Conservation (phyloP, 2,797 vertebrate genomes). For the Loris lydekkerianus region DNA sequence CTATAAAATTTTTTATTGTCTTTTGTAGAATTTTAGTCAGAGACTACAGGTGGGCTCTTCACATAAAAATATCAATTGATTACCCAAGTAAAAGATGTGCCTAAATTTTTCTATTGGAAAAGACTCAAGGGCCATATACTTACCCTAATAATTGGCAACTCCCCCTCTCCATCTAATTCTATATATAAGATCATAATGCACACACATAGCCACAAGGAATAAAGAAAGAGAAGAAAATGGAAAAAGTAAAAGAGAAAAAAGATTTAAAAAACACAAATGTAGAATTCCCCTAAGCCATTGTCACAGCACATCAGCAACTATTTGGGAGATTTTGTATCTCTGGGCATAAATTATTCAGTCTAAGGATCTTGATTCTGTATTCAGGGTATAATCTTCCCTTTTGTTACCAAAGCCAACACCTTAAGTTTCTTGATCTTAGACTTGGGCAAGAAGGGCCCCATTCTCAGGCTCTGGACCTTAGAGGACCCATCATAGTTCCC, state of each 20-base stretch:
- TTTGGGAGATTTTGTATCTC: neutral
- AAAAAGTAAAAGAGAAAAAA: neutral
- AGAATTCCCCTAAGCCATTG: neutral
- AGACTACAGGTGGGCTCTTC: neutral
- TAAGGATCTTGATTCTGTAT: neutral
- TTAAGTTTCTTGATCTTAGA: neutral
- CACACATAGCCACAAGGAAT: neutral
- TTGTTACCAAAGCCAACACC: neutral
- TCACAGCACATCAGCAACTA: neutral
- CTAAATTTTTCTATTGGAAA: slow-evolving; percentile 19
- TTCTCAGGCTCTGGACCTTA: neutral
- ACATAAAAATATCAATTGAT: neutral
- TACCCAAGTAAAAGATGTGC: neutral
- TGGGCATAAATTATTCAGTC: neutral
- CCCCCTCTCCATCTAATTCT: neutral
- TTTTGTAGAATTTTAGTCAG: slow-evolving; percentile 51
- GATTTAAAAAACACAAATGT: neutral
- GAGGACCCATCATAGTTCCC: neutral
- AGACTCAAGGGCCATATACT: neutral
- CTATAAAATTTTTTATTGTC: slow-evolving; percentile 17
- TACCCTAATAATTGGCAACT: neutral
- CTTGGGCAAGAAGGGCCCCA: neutral
- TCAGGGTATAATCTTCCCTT: neutral
- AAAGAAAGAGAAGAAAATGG: neutral
- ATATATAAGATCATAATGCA: neutral